Evolutionary conservation across 2,797 vertebrate species (phyloP).

Genomic region (Orientallactaga sibirica): DNA sequence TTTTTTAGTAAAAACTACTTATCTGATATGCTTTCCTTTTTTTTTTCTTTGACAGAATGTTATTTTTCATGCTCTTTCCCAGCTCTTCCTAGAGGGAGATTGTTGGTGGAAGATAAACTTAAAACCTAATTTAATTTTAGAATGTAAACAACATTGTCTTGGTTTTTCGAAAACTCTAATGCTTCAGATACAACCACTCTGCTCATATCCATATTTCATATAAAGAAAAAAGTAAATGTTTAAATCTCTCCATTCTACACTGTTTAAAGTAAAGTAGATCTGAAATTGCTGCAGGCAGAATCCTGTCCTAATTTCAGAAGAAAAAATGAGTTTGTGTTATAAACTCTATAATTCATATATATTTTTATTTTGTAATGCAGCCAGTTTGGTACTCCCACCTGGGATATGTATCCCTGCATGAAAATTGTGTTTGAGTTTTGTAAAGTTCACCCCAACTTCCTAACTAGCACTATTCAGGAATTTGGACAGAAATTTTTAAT

Average conservation of each 20-base stretch:
- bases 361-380: neutral
- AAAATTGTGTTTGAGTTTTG: conserved; percentile 41
- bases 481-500: conserved; percentile 20
- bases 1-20: conserved; percentile 26
- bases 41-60: conserved; percentile 44
- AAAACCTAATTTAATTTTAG: conserved; percentile 61
- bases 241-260: conserved; percentile 54
- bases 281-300: conserved; percentile 57
- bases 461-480: neutral
- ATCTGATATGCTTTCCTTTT: neutral
- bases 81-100: neutral
- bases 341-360: conserved; percentile 35
- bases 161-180: conserved; percentile 47
- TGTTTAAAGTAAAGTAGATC: conserved; percentile 70
- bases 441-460: conserved; percentile 1
- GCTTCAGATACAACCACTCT: conserved; percentile 44
- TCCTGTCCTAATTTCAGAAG: conserved; percentile 31
- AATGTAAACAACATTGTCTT: conserved; percentile 38
- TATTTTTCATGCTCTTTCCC: conserved; percentile 33
- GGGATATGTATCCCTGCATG: neutral
- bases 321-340: conserved; percentile 56
- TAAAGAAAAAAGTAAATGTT: conserved; percentile 71
- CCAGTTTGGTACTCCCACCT: conserved; percentile 29
- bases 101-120: conserved; percentile 42
- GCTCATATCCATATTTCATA: conserved; percentile 60